These are phyloP conservation scores for Tiliacea citrago DNA, from an alignment of 2,888 invertebrate species.

Conservation along the genomic window DNA sequence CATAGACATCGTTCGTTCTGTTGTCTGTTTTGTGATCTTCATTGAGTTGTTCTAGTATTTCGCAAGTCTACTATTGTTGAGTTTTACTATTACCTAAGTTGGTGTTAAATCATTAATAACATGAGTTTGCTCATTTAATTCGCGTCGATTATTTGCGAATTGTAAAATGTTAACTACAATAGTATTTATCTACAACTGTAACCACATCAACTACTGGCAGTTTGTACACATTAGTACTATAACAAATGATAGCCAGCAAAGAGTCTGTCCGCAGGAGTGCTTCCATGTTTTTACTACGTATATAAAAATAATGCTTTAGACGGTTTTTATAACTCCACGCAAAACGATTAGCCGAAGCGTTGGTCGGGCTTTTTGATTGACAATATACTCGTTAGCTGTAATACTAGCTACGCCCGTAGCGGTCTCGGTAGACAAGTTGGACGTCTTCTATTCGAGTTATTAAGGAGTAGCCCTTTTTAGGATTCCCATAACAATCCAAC, in stretches of 20 bases:
- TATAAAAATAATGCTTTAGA: conserved; percentile 84
- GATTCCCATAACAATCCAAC: conserved; percentile 49
- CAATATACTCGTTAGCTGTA: conserved; percentile 79
- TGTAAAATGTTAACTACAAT: conserved; percentile 47
- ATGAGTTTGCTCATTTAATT: conserved; percentile 68
- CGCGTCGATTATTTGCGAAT: conserved; percentile 63
- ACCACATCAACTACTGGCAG: conserved; percentile 59
- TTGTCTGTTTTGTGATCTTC: conserved; percentile 59
- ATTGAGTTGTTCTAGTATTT: conserved; percentile 59
- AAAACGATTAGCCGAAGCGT: conserved; percentile 73
- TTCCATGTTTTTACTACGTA: conserved; percentile 89
- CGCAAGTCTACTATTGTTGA: conserved; percentile 67
- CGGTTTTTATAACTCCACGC: conserved; percentile 83
- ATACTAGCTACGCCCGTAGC: conserved; percentile 64
- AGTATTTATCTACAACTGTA: conserved; percentile 48
- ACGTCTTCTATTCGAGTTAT: conserved; percentile 59
- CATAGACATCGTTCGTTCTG: conserved; percentile 58
- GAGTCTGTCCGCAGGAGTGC: conserved; percentile 90
- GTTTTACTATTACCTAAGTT: conserved; percentile 69
- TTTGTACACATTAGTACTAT: conserved; percentile 58
- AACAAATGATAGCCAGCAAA: conserved; percentile 83
- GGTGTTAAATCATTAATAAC: conserved; percentile 56
- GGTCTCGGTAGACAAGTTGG: conserved; percentile 59
- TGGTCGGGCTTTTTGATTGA: conserved; percentile 81
- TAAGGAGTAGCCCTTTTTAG: conserved; percentile 65